Evolutionary conservation across 2,797 vertebrate species (phyloP), one percentile per base, ranked within the genome.

Genomic region (Cottoperca gobio): DNA sequence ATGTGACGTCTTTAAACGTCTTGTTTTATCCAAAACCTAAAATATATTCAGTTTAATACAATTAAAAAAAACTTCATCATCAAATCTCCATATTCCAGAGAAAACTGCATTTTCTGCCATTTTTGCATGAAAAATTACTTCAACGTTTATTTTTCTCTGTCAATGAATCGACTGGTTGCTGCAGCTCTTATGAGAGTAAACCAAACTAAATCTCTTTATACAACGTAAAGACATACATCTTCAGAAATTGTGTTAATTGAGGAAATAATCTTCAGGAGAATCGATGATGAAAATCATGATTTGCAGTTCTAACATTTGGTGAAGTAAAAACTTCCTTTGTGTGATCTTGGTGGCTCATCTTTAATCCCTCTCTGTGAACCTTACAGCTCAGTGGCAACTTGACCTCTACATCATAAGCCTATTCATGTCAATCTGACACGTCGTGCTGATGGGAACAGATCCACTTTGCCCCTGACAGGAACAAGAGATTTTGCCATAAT

Each of bases 351-450:
- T 60, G 70, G 61, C 77, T 84, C 76, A 70, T 88, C 84, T 87
- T 83, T 90, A 91, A 90, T 90, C 87, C 86, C 55, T 67, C 58
- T 58, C 67, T 59, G 76, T 86, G 85, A 90, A 91, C 83, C 84
- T 76, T 49, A 5, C 79, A 76, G 84, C 83, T 83, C 86, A 53
- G 79, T 49, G 78, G 82, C 87, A 91, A 89, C 90, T 92, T 92
- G 91, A 93, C 91, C 91, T 90, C 87, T 40, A 76, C 88, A 89
- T 88, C 88, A 84, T 93, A 86, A 91, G 88, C 87, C 87, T 85
- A 88, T 92, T 92, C 88, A 89, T 90, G 92, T 89, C 90, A 89
- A 88, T 89, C 89, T 89, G 88, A 90, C 89, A 90, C 86, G 37
- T 82, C 17, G 76, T n/a, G 81, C 81, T 90, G 89, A 88, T 88